phyloP scores from a whole-genome alignment of 1,140 invertebrate genomes.

The Heliothis subflexa region DNA sequence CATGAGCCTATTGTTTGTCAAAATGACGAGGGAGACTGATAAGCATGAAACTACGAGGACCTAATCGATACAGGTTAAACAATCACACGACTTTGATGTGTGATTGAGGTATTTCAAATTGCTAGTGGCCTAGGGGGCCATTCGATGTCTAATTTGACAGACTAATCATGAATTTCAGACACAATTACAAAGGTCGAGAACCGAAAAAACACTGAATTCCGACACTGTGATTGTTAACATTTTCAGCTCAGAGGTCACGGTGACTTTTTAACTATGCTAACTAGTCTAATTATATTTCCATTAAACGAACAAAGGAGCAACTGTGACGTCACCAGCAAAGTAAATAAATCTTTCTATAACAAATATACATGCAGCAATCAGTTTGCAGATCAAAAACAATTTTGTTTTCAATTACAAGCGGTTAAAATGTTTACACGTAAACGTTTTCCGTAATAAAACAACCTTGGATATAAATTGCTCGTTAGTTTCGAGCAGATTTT shows the following conservation, averaged over 20 bases:
- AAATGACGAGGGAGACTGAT: not conserved
- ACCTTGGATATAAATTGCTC: conserved; percentile 63
- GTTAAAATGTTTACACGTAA: conserved; percentile 47
- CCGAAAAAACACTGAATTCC: too few species aligned
- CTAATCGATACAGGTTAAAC: too few species aligned
- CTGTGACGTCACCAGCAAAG: not conserved
- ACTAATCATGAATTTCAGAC: too few species aligned
- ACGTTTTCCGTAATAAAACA: conserved; percentile 57
- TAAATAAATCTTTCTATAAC: conserved; percentile 8
- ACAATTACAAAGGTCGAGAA: too few species aligned
- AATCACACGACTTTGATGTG: too few species aligned
- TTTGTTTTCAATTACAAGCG: conserved; percentile 48
- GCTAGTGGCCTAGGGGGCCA: too few species aligned
- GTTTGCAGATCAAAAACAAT: conserved; percentile 43
- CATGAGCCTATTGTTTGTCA: not conserved
- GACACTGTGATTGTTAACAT: not conserved
- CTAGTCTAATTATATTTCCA: conserved; percentile 23
- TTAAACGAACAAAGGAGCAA: conserved; percentile 31
- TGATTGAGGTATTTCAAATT: too few species aligned
- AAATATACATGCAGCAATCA: conserved; percentile 7
- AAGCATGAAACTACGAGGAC: not conserved
- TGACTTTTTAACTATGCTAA: conserved; percentile 4
- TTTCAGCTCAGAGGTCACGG: not conserved
- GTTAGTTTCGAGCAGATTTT: conserved; percentile 57
- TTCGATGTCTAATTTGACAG: too few species aligned